These are phyloP conservation scores for Neoniphon sammara DNA, from an alignment of 2,797 vertebrate species.

Conservation along the genomic window DNA sequence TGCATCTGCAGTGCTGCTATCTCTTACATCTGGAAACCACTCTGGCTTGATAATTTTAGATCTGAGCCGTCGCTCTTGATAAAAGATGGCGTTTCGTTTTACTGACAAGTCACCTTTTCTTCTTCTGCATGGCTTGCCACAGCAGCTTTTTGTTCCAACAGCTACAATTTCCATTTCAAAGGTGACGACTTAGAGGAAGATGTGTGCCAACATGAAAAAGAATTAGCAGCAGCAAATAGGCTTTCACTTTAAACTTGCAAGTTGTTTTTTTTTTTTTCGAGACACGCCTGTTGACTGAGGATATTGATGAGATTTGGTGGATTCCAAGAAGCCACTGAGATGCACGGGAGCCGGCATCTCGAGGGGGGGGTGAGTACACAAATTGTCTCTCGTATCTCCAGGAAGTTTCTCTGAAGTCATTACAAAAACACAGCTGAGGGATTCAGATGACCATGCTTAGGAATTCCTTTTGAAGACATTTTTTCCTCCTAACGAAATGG, in stretches of 20 bases:
- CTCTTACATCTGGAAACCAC: slow-evolving; percentile 18
- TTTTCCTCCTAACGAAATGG: slow-evolving; percentile 49
- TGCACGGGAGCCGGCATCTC: slow-evolving; percentile 2
- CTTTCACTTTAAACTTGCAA: slow-evolving; percentile 11
- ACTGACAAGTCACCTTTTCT: slow-evolving; percentile 64
- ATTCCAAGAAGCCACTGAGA: slow-evolving; percentile 23
- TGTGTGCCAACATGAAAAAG: slow-evolving; percentile 35
- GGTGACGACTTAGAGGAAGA: slow-evolving; percentile 35
- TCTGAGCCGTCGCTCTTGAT: slow-evolving; percentile 58
- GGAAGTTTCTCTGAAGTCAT: slow-evolving; percentile 46
- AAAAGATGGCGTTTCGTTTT: slow-evolving; percentile 39
- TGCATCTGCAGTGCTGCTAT: slow-evolving; percentile 20
- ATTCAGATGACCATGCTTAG: slow-evolving; percentile 58
- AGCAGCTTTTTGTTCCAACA: slow-evolving; percentile 27
- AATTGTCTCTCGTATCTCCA: slow-evolving; percentile 15
- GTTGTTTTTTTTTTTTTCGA: slow-evolving; percentile 3
- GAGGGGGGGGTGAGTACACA: not conserved
- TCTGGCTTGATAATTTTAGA: slow-evolving; percentile 52
- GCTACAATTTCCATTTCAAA: slow-evolving; percentile 68
- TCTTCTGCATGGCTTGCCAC: slow-evolving; percentile 33
- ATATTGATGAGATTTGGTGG: slow-evolving; percentile 30
- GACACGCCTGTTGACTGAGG: not conserved
- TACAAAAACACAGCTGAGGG: slow-evolving; percentile 30
- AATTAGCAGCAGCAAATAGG: slow-evolving; percentile 43
- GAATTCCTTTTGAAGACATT: slow-evolving; percentile 71